Percentiles rank a stretch among this genome's conserved stretches.
Conservation (phyloP, 2,888 invertebrate genomes). For the Dromius quadrimaculatus region DNA sequence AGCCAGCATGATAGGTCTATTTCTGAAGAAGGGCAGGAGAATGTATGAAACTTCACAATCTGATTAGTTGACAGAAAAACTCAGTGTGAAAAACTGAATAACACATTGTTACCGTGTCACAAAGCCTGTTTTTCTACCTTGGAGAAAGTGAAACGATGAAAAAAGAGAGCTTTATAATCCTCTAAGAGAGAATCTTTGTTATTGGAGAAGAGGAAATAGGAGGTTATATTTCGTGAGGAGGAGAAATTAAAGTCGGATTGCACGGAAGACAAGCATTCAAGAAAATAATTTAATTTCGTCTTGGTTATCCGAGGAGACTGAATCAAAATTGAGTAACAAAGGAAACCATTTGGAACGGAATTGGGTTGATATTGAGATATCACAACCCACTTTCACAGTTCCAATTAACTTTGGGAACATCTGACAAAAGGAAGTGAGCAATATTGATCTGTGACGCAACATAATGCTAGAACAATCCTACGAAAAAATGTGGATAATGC, state of each 20-base stretch:
- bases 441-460: too few relatives aligned
- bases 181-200: slow-evolving; percentile 36
- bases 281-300: slow-evolving; percentile 41
- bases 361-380: slow-evolving; percentile 15
- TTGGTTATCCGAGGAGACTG: slow-evolving; percentile 29
- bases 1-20: neutral
- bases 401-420: too few relatives aligned
- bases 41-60: slow-evolving; percentile 24
- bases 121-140: neutral
- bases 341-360: neutral
- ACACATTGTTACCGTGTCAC: slow-evolving; percentile 14
- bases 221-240: slow-evolving; percentile 40
- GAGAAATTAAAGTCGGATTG: slow-evolving; percentile 42
- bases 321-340: slow-evolving; percentile 38
- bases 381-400: too few relatives aligned
- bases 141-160: slow-evolving; percentile 29
- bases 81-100: slow-evolving; percentile 16
- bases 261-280: slow-evolving; percentile 40
- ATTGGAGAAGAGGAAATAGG: slow-evolving; percentile 43
- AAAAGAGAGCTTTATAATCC: slow-evolving; percentile 40
- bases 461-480: too few relatives aligned
- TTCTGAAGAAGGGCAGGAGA: neutral
- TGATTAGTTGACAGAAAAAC: slow-evolving; percentile 14
- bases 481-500: too few relatives aligned
- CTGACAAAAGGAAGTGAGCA: too few relatives aligned